A percentile compares a stretch with the other conserved stretches of the same genome.
Conservation (phyloP, 1,140 invertebrate genomes). For the Pseudomyrmex cubaensis region DNA sequence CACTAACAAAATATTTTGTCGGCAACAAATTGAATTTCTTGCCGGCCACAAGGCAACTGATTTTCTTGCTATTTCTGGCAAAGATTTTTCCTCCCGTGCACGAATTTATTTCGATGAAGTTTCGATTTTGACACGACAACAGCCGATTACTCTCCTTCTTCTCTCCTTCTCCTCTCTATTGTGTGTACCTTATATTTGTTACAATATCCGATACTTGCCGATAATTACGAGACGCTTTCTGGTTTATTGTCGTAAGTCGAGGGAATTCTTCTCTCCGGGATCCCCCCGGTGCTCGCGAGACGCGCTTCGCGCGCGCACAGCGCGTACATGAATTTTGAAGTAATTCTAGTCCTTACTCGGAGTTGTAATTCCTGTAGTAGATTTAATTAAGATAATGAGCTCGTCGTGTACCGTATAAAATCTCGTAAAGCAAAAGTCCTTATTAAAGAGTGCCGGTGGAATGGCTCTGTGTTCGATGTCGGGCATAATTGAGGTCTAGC, state of each 20-base stretch:
- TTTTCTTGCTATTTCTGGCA: neutral
- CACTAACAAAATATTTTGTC: too few relatives aligned
- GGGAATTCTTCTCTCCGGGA: conserved; percentile 13
- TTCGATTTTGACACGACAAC: neutral
- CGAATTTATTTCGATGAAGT: too few relatives aligned
- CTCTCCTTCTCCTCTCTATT: too few relatives aligned
- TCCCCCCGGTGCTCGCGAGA: neutral
- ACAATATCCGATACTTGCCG: neutral
- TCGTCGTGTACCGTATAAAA: conserved; percentile 61
- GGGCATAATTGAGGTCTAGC: conserved; percentile 59
- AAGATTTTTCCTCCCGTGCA: too few relatives aligned
- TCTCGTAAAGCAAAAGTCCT: conserved; percentile 62
- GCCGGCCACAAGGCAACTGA: too few relatives aligned
- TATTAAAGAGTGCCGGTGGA: conserved; percentile 58
- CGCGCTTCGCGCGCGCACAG: conserved; percentile 16
- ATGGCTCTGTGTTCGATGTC: conserved; percentile 57
- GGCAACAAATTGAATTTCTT: too few relatives aligned
- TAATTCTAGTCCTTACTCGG: conserved; percentile 52
- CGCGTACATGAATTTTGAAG: conserved; percentile 56
- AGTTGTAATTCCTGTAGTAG: conserved; percentile 60
- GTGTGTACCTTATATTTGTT: neutral
- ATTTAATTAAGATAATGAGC: conserved; percentile 63
- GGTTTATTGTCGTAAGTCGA: conserved; percentile 3
- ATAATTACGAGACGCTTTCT: neutral
- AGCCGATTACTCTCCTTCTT: too few relatives aligned